Evolutionary conservation across 2,888 invertebrate species (phyloP), one percentile per base, ranked within the genome.

Genomic region (Smittia aterrima): DNA sequence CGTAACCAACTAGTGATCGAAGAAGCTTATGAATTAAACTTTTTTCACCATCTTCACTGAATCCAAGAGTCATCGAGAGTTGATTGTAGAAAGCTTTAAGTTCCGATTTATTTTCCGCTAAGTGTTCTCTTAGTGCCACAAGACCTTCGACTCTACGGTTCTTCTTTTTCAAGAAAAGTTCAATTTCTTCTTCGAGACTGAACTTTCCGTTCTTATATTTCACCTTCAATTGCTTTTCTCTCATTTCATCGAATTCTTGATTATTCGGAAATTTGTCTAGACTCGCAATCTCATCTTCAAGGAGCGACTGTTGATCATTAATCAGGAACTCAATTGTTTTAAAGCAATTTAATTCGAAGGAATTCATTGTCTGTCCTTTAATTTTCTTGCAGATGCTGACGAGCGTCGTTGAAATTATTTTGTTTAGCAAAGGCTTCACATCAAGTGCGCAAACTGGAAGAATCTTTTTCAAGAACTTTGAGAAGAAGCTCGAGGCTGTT

Each of bases 11-110:
- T 32, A 70, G 18, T 0, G 27, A 27, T 76, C 86, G 85, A 75
- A 90, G 85, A 13, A 91, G 80, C 77, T 85, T 84, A 80, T 92
- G 91, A 13, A 91, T 79, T 16, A 85, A 78, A 79, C 89, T 90
- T 0, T 84, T 82, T 38, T 83, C 83, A 78, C 88, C 89, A 77
- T 90, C 88, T 79, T 90, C 90, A 0, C 89, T 88, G 79, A 90
- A 90, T 1, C 87, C 87, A 77, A 85, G 85, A 0, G 82, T 79
- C 4, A 79, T 79, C 75, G 85, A 84, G 64, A 91, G 79, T 38
- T 85, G 83, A n/a, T 82, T 80, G 76, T 86, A 88, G 72, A 90
- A 78, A 1, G 79, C 76, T 20, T 81, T 82, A 7, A 90, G 79
- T 77, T 88, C 86, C 0, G 78, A 76, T 78, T 87, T 88, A 76